These are phyloP conservation scores for Amazona ochrocephala DNA, from an alignment of 2,797 vertebrate genomes.

Conservation along the genomic window DNA sequence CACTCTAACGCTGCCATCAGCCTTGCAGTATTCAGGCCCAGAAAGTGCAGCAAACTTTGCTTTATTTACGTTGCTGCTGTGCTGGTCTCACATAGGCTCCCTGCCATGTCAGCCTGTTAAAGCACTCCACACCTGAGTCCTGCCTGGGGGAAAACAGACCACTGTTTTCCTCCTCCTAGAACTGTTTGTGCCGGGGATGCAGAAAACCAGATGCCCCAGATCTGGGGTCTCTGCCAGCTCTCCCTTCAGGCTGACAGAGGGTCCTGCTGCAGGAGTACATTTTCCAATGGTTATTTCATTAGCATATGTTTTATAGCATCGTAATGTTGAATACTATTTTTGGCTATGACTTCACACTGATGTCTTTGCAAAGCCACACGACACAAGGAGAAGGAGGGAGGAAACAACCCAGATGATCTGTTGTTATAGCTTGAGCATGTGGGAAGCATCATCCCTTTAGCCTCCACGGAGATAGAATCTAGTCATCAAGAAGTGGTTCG, in stretches of 20 bases:
- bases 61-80: background rate
- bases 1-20: rapidly evolving
- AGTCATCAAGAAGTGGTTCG: constrained; percentile 16
- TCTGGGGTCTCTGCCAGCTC: constrained; percentile 44
- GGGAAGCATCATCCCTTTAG: constrained; percentile 53
- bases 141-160: background rate
- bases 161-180: background rate
- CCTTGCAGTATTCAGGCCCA: background rate
- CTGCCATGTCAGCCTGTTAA: background rate
- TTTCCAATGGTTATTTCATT: constrained; percentile 66
- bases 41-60: background rate
- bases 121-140: background rate
- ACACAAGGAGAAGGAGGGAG: constrained; percentile 33
- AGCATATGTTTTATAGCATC: constrained; percentile 55
- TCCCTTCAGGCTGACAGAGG: constrained; percentile 31
- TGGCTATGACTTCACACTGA: constrained; percentile 57
- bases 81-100: rapidly evolving
- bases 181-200: background rate
- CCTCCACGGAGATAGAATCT: background rate
- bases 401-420: constrained; percentile 45
- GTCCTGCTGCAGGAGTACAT: constrained; percentile 44
- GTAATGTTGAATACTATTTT: constrained; percentile 50
- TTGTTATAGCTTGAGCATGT: constrained; percentile 23
- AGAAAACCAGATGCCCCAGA: constrained; percentile 35
- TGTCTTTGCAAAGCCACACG: constrained; percentile 52